These are phyloP conservation scores for Oreotrochilus melanogaster DNA, from an alignment of 2,113 vertebrate genomes.

Conservation along the genomic window DNA sequence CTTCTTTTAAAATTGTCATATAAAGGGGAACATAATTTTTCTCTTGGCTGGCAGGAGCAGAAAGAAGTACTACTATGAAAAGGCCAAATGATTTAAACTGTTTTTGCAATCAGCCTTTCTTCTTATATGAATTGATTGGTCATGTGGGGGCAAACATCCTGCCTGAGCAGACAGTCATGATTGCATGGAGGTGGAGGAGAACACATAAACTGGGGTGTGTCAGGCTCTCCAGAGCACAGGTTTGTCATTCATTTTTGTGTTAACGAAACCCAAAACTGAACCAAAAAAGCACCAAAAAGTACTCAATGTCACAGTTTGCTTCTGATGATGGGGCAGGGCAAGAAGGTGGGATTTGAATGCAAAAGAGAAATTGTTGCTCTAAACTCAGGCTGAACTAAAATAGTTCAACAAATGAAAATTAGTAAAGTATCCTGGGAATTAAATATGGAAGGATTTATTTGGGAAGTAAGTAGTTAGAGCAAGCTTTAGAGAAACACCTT, in stretches of 20 bases:
- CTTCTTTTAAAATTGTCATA: not conserved
- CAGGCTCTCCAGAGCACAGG: not conserved
- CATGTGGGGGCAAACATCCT: rapidly evolving
- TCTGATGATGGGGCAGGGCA: not conserved
- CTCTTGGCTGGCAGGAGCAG: not conserved
- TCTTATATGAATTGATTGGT: not conserved
- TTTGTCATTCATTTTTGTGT: not conserved
- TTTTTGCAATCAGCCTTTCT: not conserved
- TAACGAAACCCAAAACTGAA: not conserved
- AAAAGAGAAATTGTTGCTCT: constrained; percentile 2
- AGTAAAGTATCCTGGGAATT: not conserved
- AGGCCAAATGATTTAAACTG: not conserved
- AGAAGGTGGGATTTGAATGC: not conserved
- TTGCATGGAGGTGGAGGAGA: not conserved
- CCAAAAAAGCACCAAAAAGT: not conserved
- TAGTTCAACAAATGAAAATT: not conserved
- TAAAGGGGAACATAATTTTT: not conserved
- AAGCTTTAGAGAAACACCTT: not conserved
- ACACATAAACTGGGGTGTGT: not conserved
- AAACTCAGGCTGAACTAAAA: constrained; percentile 51
- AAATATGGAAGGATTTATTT: not conserved
- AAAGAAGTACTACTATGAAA: not conserved
- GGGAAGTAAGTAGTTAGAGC: not conserved
- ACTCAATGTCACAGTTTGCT: not conserved
- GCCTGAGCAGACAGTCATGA: not conserved